A percentile compares a stretch with the other conserved stretches of the same genome.
These are phyloP conservation scores for Acridotheres tristis DNA, from an alignment of 2,797 vertebrate species.

Conservation along the genomic window DNA sequence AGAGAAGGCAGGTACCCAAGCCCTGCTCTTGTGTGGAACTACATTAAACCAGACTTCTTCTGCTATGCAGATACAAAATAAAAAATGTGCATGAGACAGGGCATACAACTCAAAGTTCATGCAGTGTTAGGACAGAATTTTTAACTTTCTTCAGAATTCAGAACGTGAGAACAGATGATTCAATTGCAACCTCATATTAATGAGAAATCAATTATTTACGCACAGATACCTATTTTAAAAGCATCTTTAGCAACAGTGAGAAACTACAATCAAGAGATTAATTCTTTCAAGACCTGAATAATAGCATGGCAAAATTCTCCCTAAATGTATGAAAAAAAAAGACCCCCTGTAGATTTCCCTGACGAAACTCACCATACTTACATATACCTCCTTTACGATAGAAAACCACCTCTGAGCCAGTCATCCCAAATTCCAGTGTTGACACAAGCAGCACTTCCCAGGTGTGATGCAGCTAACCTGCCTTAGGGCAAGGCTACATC, in stretches of 20 bases:
- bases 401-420: not conserved
- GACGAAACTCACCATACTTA: not conserved
- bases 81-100: not conserved
- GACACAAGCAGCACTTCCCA: not conserved
- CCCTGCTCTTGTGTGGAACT: not conserved
- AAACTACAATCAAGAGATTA: not conserved
- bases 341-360: not conserved
- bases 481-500: not conserved
- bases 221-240: not conserved
- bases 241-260: not conserved
- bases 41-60: not conserved
- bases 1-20: not conserved
- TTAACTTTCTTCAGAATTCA: not conserved
- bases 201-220: not conserved
- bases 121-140: not conserved
- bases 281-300: not conserved
- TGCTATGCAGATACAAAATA: not conserved
- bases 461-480: not conserved
- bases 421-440: accelerated
- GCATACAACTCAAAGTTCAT: not conserved
- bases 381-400: not conserved
- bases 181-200: not conserved
- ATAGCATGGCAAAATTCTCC: not conserved
- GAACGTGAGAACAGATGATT: not conserved
- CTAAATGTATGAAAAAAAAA: not conserved